Percentiles rank a stretch among this genome's conserved stretches.
Evolutionary conservation across 2,113 vertebrate species (phyloP).

Genomic region (Salvator merianae): DNA sequence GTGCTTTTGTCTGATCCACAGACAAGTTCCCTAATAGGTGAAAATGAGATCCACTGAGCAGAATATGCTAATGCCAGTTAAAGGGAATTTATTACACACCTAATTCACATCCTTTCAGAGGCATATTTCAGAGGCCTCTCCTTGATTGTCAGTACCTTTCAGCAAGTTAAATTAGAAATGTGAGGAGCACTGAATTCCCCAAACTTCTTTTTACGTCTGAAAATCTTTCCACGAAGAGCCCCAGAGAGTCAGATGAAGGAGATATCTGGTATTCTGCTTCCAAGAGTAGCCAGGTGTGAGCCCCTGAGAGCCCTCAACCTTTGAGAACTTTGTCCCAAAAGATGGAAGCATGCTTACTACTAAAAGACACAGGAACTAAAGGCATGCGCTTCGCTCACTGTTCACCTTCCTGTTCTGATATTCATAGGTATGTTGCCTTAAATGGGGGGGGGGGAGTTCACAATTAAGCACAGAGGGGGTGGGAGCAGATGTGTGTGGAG

Average conservation of each 20-base stretch:
- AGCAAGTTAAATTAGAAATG: slow-evolving; percentile 23
- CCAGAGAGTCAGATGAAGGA: no score
- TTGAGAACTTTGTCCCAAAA: background rate
- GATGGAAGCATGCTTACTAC: background rate
- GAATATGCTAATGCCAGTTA: slow-evolving; percentile 50
- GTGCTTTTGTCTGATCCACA: slow-evolving; percentile 60
- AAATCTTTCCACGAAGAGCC: background rate
- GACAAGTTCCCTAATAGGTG: slow-evolving; percentile 63
- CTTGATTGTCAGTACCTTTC: slow-evolving; percentile 49
- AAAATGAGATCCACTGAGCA: slow-evolving; percentile 62
- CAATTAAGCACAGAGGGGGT: no score
- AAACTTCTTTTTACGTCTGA: background rate
- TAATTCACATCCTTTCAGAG: slow-evolving; percentile 46
- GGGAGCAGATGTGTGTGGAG: no score
- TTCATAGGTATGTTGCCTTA: no score
- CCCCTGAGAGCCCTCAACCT: background rate
- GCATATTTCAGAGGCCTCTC: slow-evolving; percentile 38
- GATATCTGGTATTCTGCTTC: background rate
- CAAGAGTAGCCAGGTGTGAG: background rate
- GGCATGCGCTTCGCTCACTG: background rate
- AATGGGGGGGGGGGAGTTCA: no score
- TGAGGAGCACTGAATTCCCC: background rate
- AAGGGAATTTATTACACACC: slow-evolving; percentile 53
- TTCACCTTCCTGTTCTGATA: background rate
- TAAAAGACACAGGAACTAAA: background rate